Evolutionary conservation across 2,888 invertebrate species (phyloP), one percentile per base, ranked within the genome.

Genomic region (Troides helena): DNA sequence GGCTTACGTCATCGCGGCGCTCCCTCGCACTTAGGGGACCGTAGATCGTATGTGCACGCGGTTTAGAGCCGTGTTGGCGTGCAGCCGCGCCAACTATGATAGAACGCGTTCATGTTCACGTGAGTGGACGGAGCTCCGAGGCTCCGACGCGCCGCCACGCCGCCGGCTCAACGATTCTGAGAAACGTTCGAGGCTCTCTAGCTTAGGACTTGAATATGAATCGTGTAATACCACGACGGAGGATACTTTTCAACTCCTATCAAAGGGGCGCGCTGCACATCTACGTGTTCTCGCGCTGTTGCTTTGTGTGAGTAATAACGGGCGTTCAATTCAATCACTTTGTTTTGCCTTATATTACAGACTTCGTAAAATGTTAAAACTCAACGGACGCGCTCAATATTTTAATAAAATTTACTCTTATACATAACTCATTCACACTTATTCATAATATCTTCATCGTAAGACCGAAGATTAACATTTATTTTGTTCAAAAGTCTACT

Each of bases 101-200:
- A 92, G 87, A 90, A 87, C 91, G 87, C 91, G 87, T 92, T 90
- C 91, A 89, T 88, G 85, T 90, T 89, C 90, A 90, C 88, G 88
- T 89, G 92, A 92, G 91, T 92, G 90, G 90, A 87, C 87, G 92
- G 89, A 92, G 89, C 92, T 90, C 89, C 89, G 88, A 81, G 89
- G 87, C 89, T 89, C 84, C 89, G 88, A 78, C 89, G 86, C 89
- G 89, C 84, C 88, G 39, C 39, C 39, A 10, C 39, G 30, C 39
- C 50, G 88, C 85, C 90, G 88, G 88, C 90, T 91, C 90, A 87
- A 90, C 90, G 88, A 86, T 92, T 92, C 92, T 87, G 79, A 90
- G 92, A 92, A 91, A 85, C 83, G 83, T 86, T 90, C 86, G 85
- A 90, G 83, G 83, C 84, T 88, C 88, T 89, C 89, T 89, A 89